phyloP scores from a whole-genome alignment of 2,797 vertebrate genomes.

The Gobio occitaniae region DNA sequence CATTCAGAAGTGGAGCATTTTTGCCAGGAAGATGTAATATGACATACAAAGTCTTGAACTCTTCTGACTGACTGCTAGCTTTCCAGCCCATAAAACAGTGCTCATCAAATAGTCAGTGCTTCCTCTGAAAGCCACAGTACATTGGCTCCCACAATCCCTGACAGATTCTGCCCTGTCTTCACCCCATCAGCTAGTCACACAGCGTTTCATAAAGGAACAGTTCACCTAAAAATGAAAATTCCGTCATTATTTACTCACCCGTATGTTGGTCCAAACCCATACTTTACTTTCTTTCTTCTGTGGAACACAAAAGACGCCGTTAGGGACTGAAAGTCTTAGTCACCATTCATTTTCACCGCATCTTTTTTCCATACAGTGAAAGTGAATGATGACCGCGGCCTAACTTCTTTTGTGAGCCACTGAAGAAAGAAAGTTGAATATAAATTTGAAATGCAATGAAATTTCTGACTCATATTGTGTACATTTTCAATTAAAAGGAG shows the following conservation, averaged over 20 bases:
- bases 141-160: constrained; percentile 13
- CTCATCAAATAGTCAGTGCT: constrained; percentile 31
- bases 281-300: background rate
- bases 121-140: constrained; percentile 44
- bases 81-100: constrained; percentile 22
- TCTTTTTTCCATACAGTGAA: background rate
- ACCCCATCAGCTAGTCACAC: background rate
- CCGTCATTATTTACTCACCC: background rate
- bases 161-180: constrained; percentile 11
- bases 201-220: background rate
- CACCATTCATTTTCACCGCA: background rate
- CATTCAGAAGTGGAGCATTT: constrained; percentile 12
- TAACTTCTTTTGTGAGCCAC: background rate
- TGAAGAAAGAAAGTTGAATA: background rate
- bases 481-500: background rate
- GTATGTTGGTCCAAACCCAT: background rate
- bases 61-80: constrained; percentile 42
- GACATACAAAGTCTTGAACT: constrained; percentile 27
- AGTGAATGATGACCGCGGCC: constrained; percentile 5
- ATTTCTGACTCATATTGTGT: background rate
- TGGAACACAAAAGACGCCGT: background rate
- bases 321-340: background rate
- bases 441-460: background rate
- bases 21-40: constrained; percentile 34
- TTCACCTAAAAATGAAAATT: background rate